Percentiles rank a stretch among this genome's conserved stretches.
Conservation (phyloP, 2,113 vertebrate species). For the Sceloporus tristichus region DNA sequence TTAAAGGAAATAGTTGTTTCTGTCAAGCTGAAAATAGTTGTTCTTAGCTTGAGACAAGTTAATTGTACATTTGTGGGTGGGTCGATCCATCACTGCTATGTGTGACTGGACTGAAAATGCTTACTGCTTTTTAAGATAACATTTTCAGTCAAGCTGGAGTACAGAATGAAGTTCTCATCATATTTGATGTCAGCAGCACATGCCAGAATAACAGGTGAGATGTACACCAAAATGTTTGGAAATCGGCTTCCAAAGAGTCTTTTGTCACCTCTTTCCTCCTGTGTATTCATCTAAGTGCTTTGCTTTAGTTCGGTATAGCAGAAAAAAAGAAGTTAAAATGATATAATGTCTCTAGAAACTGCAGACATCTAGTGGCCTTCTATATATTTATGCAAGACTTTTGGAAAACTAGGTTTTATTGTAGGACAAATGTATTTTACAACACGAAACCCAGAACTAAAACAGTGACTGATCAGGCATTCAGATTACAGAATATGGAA, state of each 20-base stretch:
- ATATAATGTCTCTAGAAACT: background rate
- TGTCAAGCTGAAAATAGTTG: background rate
- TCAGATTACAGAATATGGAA: too few relatives aligned
- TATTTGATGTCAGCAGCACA: background rate
- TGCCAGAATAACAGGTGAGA: background rate
- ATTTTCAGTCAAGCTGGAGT: background rate
- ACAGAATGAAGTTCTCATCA: background rate
- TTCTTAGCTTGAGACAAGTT: background rate
- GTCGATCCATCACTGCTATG: background rate
- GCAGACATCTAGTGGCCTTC: background rate
- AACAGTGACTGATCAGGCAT: too few relatives aligned
- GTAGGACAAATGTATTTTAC: too few relatives aligned
- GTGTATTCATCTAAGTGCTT: background rate
- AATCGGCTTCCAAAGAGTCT: background rate
- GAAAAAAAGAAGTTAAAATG: background rate
- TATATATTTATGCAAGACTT: background rate
- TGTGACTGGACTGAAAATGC: slow-evolving; percentile 4
- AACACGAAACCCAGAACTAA: too few relatives aligned
- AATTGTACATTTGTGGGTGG: background rate
- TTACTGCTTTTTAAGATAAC: background rate
- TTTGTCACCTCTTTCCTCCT: background rate
- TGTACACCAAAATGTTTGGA: background rate
- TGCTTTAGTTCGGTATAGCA: background rate
- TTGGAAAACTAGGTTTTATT: too few relatives aligned
- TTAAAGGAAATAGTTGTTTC: background rate